Conservation (phyloP, 64 coral and sea anemone species). For the Stylophora pistillata region DNA sequence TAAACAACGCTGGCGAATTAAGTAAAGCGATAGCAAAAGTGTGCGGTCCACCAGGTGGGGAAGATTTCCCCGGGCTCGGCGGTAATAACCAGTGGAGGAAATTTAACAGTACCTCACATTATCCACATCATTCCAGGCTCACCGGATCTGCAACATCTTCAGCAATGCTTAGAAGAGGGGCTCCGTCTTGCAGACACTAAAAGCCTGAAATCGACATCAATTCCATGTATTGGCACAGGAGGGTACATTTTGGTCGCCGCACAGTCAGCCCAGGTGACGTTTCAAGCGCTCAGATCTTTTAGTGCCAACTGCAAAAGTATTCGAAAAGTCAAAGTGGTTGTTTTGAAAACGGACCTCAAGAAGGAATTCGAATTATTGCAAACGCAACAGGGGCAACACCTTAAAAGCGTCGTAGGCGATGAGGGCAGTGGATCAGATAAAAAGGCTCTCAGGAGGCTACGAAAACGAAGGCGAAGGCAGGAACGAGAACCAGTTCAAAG, state of each 20-base stretch:
- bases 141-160: background rate
- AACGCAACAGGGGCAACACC: too few relatives aligned
- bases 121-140: too few relatives aligned
- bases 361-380: too few relatives aligned
- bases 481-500: too few relatives aligned
- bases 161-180: background rate
- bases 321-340: background rate
- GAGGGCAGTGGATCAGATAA: too few relatives aligned
- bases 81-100: background rate
- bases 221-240: background rate
- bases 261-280: background rate
- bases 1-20: background rate
- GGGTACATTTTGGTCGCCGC: background rate
- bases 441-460: too few relatives aligned
- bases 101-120: background rate
- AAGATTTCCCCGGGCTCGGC: conserved; percentile 1
- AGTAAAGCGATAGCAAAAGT: background rate
- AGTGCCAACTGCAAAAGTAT: conserved; percentile 1
- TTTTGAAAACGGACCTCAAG: background rate
- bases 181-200: background rate
- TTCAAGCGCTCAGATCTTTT: background rate
- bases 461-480: conserved; percentile 16
- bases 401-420: too few relatives aligned
- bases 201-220: background rate
- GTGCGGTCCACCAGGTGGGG: background rate